Evolutionary conservation across 2,888 invertebrate species (phyloP).

Genomic region (Beris chalybata): DNA sequence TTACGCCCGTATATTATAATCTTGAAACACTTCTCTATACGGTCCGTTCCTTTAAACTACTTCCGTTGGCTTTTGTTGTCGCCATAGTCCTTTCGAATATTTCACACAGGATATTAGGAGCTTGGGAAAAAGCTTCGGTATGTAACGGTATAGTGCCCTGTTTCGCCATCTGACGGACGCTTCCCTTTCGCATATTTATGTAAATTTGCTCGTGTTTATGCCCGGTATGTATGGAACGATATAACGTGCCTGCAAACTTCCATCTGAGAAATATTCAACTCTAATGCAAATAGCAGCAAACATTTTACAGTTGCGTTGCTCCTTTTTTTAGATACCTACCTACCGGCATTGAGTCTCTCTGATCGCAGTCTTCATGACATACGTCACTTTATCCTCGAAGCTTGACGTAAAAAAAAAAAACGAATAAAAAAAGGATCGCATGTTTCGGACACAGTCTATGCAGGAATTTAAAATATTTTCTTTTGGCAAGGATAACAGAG

Average conservation of each 20-base stretch:
- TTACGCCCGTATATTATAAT: no score
- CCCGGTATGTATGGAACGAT: no score
- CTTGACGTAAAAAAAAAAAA: no score
- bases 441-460: not conserved
- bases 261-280: constrained; percentile 1
- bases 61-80: no score
- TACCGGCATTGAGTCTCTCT: no score
- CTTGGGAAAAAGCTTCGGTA: not conserved
- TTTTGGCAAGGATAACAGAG: not conserved
- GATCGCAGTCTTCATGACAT: no score
- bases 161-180: constrained; percentile 11
- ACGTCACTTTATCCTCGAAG: no score
- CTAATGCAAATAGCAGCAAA: constrained; percentile 22
- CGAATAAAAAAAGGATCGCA: not conserved
- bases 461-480: constrained; percentile 23
- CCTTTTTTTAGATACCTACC: no score
- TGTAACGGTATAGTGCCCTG: not conserved
- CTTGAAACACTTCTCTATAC: no score
- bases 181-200: constrained; percentile 25
- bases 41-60: no score
- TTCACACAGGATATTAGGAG: not conserved
- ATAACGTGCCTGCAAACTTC: not conserved
- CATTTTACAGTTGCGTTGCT: constrained; percentile 18
- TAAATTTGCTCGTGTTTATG: constrained; percentile 3
- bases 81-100: no score